Conservation (phyloP, 2,888 invertebrate genomes). For the Capitulum mitella region DNA sequence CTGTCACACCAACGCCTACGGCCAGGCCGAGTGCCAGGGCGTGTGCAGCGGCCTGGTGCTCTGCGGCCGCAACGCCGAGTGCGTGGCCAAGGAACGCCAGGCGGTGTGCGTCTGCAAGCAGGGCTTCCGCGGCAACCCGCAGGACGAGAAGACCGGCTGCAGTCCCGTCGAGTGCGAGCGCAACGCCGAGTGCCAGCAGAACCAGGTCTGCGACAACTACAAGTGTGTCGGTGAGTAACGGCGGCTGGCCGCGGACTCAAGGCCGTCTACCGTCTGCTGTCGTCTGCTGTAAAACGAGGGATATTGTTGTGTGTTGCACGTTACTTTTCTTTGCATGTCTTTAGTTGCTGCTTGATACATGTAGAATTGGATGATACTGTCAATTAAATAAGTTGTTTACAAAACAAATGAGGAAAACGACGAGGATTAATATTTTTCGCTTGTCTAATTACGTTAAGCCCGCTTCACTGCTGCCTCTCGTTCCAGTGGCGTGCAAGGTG, state of each 20-base stretch:
- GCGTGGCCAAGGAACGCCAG: slow-evolving; percentile 62
- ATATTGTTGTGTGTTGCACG: too few species aligned
- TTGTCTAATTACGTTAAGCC: too few species aligned
- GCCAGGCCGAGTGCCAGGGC: slow-evolving; percentile 63
- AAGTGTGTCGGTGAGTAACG: slow-evolving; percentile 57
- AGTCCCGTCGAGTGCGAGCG: slow-evolving; percentile 66
- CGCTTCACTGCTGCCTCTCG: too few species aligned
- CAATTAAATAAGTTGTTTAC: too few species aligned
- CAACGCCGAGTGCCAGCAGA: slow-evolving; percentile 66
- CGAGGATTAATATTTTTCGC: too few species aligned
- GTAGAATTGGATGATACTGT: too few species aligned
- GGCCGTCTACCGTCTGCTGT: too few species aligned
- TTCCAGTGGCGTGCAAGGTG: slow-evolving; percentile 67
- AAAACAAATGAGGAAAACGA: too few species aligned
- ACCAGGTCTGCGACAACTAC: slow-evolving; percentile 72
- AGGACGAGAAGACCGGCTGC: slow-evolving; percentile 69
- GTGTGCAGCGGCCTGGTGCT: slow-evolving; percentile 62
- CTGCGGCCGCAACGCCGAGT: slow-evolving; percentile 72
- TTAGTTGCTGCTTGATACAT: too few species aligned
- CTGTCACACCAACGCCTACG: slow-evolving; percentile 60
- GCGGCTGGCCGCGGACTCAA: too few species aligned
- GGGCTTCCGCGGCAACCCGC: slow-evolving; percentile 35
- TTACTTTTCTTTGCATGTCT: too few species aligned
- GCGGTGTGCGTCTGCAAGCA: slow-evolving; percentile 62
- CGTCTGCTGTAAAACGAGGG: too few species aligned